phyloP scores from a whole-genome alignment of 2,113 vertebrate genomes.

The Thamnaconus septentrionalis region DNA sequence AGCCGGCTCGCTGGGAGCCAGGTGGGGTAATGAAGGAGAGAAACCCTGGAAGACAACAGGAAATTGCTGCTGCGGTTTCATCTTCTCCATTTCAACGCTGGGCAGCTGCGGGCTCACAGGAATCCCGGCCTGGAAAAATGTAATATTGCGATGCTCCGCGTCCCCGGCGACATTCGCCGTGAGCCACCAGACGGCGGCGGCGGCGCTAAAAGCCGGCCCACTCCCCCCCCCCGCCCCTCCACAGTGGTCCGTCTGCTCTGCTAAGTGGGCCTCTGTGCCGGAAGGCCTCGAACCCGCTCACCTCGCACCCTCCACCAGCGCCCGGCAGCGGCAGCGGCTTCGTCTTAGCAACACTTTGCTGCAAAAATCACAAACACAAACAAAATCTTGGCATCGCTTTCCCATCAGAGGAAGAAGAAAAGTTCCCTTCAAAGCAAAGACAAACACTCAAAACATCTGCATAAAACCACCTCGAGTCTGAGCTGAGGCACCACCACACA shows the following conservation, averaged over 20 bases:
- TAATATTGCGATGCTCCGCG: slow-evolving; percentile 44
- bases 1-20: slow-evolving; percentile 41
- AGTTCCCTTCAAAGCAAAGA: too few species aligned
- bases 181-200: slow-evolving; percentile 6
- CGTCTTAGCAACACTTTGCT: too few species aligned
- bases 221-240: not conserved
- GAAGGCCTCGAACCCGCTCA: slow-evolving; percentile 56
- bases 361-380: too few species aligned
- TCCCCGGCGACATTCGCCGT: slow-evolving; percentile 42
- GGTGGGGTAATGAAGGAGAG: slow-evolving; percentile 47
- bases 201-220: slow-evolving; percentile 25
- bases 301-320: slow-evolving; percentile 14
- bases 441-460: too few species aligned
- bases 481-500: too few species aligned
- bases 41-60: slow-evolving; percentile 63
- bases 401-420: too few species aligned
- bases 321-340: too few species aligned
- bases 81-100: slow-evolving; percentile 55
- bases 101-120: slow-evolving; percentile 55
- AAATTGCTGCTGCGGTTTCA: slow-evolving; percentile 65
- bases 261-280: slow-evolving; percentile 9
- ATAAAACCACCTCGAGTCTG: too few species aligned
- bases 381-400: too few species aligned
- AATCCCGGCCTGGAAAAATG: slow-evolving; percentile 57
- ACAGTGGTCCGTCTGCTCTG: slow-evolving; percentile 39